Evolutionary conservation across 1,140 invertebrate species (phyloP).

Genomic region (Ditylenchus dipsaci): DNA sequence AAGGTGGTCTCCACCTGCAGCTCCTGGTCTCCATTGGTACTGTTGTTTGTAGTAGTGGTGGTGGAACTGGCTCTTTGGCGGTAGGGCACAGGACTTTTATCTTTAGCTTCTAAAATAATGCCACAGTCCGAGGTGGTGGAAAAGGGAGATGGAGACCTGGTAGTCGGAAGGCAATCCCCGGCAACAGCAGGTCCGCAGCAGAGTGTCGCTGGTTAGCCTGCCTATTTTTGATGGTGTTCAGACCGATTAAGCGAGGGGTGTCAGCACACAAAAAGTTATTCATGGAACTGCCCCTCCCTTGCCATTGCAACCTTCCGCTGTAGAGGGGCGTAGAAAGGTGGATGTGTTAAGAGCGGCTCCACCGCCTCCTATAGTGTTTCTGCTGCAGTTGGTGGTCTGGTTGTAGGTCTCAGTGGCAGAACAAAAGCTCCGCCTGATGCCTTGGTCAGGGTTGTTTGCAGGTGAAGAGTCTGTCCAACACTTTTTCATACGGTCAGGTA

Average conservation of each 20-base stretch:
- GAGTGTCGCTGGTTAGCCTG: neutral
- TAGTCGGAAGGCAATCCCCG: neutral
- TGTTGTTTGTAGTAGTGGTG: too few relatives aligned
- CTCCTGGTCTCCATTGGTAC: too few relatives aligned
- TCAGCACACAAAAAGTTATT: neutral
- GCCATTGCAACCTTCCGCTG: neutral
- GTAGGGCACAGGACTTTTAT: too few relatives aligned
- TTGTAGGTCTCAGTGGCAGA: slow-evolving; percentile 2
- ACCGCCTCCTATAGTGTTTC: neutral
- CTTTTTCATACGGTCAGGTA: slow-evolving; percentile 23
- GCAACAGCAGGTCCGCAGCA: neutral
- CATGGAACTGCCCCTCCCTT: too few relatives aligned
- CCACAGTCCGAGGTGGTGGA: neutral
- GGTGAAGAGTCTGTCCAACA: neutral
- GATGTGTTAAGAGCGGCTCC: neutral
- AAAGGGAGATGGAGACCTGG: neutral
- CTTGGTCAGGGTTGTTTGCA: neutral
- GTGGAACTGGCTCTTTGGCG: too few relatives aligned
- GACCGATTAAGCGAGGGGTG: neutral
- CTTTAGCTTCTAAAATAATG: neutral
- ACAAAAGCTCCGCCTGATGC: neutral
- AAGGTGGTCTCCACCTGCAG: too few relatives aligned
- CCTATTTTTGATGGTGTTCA: neutral
- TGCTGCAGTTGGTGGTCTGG: neutral
- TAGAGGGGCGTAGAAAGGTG: neutral